phyloP scores from a whole-genome alignment of 2,888 invertebrate genomes.

The Anorthoa munda region DNA sequence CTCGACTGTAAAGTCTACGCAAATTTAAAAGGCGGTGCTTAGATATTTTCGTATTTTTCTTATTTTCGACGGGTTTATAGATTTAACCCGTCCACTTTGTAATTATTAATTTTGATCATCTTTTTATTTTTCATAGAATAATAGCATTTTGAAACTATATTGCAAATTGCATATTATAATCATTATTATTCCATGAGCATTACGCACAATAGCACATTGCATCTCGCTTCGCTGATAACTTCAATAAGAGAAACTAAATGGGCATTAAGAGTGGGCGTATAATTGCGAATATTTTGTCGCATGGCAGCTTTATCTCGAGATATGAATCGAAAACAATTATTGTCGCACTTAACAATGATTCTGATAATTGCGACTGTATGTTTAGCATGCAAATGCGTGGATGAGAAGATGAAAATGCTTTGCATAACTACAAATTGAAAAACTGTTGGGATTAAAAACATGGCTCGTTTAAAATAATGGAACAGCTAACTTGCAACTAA shows the following conservation, averaged over 20 bases:
- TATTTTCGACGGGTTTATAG: not conserved
- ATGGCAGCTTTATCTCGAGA: constrained; percentile 54
- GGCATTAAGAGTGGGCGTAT: constrained; percentile 58
- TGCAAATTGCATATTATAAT: constrained; percentile 45
- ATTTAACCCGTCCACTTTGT: constrained; percentile 3
- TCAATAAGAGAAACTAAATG: constrained; percentile 58
- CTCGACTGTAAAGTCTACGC: not conserved
- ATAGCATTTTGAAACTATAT: constrained; percentile 36
- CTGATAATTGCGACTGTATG: constrained; percentile 38
- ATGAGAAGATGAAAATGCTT: constrained; percentile 9
- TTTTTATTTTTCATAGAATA: constrained; percentile 5
- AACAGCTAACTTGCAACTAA: not conserved
- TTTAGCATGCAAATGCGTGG: constrained; percentile 39
- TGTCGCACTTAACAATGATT: constrained; percentile 49
- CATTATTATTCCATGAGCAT: constrained; percentile 45
- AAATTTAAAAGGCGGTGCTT: not conserved
- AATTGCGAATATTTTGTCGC: constrained; percentile 62
- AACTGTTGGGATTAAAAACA: constrained; percentile 2
- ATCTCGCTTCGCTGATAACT: constrained; percentile 40
- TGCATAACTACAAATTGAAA: constrained; percentile 30
- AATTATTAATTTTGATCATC: not conserved
- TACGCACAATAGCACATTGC: constrained; percentile 48
- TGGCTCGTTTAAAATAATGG: constrained; percentile 16
- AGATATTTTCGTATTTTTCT: not conserved
- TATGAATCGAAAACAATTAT: constrained; percentile 63